phyloP scores from a whole-genome alignment of 2,113 vertebrate species.

The Nycticebus coucang region DNA sequence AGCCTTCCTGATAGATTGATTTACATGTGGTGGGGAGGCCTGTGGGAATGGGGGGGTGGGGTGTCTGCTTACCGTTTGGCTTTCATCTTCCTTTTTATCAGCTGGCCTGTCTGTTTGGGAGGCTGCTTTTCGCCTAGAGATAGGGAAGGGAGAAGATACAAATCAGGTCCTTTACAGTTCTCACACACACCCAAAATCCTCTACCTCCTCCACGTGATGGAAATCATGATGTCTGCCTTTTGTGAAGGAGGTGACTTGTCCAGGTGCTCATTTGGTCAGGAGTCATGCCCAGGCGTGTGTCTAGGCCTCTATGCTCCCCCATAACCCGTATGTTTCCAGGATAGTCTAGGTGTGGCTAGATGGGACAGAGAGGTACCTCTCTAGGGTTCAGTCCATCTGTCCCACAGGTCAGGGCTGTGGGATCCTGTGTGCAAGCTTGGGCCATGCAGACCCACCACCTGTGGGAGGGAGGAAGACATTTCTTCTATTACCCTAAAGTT shows the following conservation, averaged over 20 bases:
- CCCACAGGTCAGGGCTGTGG: not conserved
- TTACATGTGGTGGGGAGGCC: not conserved
- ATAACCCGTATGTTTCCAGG: not conserved
- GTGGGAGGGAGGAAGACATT: not conserved
- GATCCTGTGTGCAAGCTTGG: not conserved
- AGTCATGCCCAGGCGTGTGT: rapidly evolving
- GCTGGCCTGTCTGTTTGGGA: slow-evolving; percentile 96
- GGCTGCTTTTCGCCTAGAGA: slow-evolving; percentile 96
- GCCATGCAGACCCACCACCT: not conserved
- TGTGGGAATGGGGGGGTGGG: not conserved
- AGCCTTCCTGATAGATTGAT: not conserved
- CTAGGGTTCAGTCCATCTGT: not conserved
- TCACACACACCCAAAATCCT: rapidly evolving
- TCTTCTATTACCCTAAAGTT: not conserved
- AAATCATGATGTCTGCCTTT: rapidly evolving
- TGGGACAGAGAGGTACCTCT: not conserved
- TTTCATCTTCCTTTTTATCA: slow-evolving; percentile 94
- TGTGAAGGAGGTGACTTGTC: not conserved
- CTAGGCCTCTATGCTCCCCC: not conserved
- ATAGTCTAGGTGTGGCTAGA: rapidly evolving
- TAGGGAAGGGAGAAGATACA: slow-evolving; percentile 27
- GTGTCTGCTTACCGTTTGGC: slow-evolving; percentile 92
- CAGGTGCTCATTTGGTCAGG: not conserved
- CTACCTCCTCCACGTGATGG: not conserved
- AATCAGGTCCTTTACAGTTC: slow-evolving; percentile 54